Conservation (phyloP, 2,113 vertebrate genomes). For the Erpornis zantholeuca region DNA sequence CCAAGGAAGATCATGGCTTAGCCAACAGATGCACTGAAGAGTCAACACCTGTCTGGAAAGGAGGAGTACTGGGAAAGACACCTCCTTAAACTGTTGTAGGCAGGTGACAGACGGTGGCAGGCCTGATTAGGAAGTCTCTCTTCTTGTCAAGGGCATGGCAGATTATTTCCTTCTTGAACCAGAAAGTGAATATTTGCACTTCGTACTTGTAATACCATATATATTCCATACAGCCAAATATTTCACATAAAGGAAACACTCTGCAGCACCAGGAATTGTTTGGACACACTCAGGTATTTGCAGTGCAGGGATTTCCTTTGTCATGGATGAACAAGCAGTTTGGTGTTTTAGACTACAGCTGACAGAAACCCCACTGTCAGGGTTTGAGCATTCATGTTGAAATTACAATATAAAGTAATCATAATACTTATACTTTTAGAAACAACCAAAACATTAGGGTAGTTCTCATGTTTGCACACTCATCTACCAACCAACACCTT, state of each 20-base stretch:
- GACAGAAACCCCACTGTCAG: background rate
- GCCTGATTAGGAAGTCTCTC: background rate
- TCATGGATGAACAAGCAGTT: background rate
- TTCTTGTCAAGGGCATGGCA: fast-evolving
- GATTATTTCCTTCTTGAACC: background rate
- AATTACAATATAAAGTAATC: background rate
- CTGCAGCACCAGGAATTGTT: background rate
- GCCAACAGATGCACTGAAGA: background rate
- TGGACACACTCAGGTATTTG: background rate
- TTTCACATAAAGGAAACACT: background rate
- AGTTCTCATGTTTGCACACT: background rate
- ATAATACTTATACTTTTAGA: background rate
- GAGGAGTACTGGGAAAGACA: background rate
- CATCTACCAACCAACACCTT: fast-evolving
- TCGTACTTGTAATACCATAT: background rate
- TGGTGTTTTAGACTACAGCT: background rate
- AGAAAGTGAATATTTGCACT: background rate
- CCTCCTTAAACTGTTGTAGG: background rate
- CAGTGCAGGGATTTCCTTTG: background rate
- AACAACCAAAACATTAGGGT: background rate
- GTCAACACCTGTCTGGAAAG: background rate
- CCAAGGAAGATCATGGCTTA: background rate
- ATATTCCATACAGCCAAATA: background rate
- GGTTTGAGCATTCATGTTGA: background rate
- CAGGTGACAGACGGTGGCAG: background rate